Conservation (phyloP, 1,140 invertebrate species). For the Drosophila sechellia region DNA sequence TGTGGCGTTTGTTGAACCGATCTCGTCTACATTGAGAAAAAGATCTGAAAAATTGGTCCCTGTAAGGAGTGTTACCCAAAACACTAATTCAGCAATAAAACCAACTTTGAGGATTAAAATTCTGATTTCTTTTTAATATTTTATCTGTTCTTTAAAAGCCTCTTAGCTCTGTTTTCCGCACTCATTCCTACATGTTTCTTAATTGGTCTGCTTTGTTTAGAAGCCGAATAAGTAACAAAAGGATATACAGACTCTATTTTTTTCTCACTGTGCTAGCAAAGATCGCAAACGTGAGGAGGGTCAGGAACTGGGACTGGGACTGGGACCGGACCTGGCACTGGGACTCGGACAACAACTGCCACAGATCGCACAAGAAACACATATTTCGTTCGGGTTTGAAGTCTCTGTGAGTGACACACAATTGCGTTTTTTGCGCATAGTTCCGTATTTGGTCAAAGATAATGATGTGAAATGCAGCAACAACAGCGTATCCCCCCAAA, state of each 20-base stretch:
- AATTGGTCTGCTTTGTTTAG: background rate
- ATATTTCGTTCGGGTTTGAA: constrained; percentile 62
- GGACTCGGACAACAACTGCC: constrained; percentile 55
- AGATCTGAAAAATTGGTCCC: constrained; percentile 1
- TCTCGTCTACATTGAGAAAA: constrained; percentile 27
- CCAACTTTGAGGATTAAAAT: background rate
- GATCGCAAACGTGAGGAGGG: constrained; percentile 7
- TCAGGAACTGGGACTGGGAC: constrained; percentile 40
- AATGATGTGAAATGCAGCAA: constrained; percentile 79
- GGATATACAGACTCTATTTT: background rate
- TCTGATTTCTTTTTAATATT: background rate
- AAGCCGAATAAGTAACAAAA: too few relatives aligned
- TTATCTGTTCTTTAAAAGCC: too few relatives aligned
- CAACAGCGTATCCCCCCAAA: constrained; percentile 13
- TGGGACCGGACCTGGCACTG: constrained; percentile 39
- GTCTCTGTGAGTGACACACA: constrained; percentile 78
- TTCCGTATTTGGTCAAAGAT: constrained; percentile 83
- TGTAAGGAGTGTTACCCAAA: background rate
- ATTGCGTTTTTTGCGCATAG: constrained; percentile 77
- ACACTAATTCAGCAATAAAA: too few relatives aligned
- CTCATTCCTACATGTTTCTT: background rate
- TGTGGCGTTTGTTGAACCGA: constrained; percentile 69
- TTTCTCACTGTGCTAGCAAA: constrained; percentile 2
- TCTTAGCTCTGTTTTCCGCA: too few relatives aligned
- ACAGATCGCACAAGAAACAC: constrained; percentile 69